Conservation (phyloP, 2,113 vertebrate species). For the Nerophis lumbriciformis region DNA sequence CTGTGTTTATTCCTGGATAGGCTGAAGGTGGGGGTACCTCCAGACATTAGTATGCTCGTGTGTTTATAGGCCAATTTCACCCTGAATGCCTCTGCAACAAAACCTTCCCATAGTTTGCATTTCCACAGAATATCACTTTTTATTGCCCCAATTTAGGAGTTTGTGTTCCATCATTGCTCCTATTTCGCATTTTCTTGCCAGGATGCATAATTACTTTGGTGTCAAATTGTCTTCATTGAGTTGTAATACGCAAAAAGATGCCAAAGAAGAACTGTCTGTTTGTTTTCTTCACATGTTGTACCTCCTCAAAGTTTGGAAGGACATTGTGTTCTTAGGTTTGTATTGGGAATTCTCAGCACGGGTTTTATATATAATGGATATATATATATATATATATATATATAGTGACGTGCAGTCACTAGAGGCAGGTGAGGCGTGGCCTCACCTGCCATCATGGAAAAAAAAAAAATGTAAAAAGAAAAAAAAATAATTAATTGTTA, state of each 20-base stretch:
- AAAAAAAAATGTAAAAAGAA: too few species aligned
- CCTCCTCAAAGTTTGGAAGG: conserved; percentile 30
- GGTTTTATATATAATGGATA: too few species aligned
- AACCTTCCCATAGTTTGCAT: conserved; percentile 60
- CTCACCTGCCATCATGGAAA: too few species aligned
- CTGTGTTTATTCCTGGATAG: conserved; percentile 45
- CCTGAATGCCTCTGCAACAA: conserved; percentile 69
- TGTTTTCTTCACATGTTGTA: background rate
- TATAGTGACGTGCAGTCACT: too few species aligned
- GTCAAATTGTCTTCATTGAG: conserved; percentile 62
- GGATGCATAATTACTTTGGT: conserved; percentile 57
- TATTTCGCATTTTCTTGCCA: conserved; percentile 56
- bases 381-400: too few species aligned
- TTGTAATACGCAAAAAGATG: conserved; percentile 46
- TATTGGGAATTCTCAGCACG: background rate
- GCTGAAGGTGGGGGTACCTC: conserved; percentile 54
- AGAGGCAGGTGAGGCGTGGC: too few species aligned
- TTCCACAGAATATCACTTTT: conserved; percentile 68
- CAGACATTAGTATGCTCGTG: conserved; percentile 62
- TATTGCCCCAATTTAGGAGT: conserved; percentile 52
- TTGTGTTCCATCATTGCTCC: conserved; percentile 34
- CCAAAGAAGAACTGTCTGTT: conserved; percentile 11
- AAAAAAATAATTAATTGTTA: too few species aligned
- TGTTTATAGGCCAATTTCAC: conserved; percentile 71
- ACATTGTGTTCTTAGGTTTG: conserved; percentile 18